A percentile compares a stretch with the other conserved stretches of the same genome.
Conservation (phyloP, 2,113 vertebrate species). For the Trogon melanurus region DNA sequence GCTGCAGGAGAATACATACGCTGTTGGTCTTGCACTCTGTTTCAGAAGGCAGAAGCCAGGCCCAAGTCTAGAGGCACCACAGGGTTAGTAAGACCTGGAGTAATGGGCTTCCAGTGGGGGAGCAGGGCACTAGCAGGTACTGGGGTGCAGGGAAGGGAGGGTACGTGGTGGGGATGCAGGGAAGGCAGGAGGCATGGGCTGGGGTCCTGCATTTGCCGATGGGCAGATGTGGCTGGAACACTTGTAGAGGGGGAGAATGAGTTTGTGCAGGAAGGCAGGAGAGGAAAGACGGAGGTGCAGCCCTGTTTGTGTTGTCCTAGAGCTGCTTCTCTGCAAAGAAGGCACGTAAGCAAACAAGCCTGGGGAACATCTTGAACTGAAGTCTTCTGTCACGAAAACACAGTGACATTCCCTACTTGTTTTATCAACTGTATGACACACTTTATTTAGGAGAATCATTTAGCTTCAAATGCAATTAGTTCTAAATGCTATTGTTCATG, state of each 20-base stretch:
- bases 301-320: neutral
- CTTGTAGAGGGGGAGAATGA: neutral
- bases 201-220: neutral
- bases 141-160: neutral
- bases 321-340: neutral
- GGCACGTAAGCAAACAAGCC: neutral
- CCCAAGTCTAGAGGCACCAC: neutral
- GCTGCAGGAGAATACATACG: neutral
- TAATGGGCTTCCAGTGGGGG: neutral
- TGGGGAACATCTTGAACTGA: neutral
- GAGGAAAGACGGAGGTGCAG: neutral
- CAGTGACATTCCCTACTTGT: neutral
- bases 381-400: neutral
- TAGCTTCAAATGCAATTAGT: conserved; percentile 48
- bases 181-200: neutral
- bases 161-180: fast-evolving
- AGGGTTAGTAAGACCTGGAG: neutral
- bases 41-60: neutral
- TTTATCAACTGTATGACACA: neutral
- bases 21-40: neutral
- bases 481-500: conserved; percentile 65
- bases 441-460: conserved; percentile 22
- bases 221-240: neutral
- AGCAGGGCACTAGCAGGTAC: neutral
- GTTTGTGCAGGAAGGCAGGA: neutral